phyloP scores from a whole-genome alignment of 2,888 invertebrate genomes.

The Caenorhabditis sp. region DNA sequence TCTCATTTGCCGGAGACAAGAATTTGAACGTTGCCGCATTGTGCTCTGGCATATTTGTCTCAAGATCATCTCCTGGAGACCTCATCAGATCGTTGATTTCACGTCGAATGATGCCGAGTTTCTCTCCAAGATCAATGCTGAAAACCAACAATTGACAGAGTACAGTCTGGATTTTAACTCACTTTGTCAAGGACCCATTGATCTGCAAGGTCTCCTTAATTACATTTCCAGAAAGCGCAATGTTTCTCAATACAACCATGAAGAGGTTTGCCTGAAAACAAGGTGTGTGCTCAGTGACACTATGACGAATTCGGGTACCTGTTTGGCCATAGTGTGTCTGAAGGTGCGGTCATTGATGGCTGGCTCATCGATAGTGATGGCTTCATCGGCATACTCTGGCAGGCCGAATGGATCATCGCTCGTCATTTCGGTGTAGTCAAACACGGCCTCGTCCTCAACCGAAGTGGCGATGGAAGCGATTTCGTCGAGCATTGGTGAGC shows the following conservation, averaged over 20 bases:
- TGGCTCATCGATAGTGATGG: constrained; percentile 68
- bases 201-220: constrained; percentile 36
- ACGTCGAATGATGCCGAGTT: constrained; percentile 38
- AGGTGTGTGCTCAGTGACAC: too few species aligned
- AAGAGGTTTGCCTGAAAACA: constrained; percentile 63
- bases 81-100: constrained; percentile 52
- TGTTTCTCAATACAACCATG: constrained; percentile 39
- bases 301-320: constrained; percentile 49
- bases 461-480: constrained; percentile 67
- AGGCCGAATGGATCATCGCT: constrained; percentile 68
- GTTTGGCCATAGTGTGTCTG: constrained; percentile 71
- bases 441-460: constrained; percentile 65
- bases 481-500: constrained; percentile 62
- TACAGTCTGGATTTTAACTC: constrained; percentile 7
- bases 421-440: constrained; percentile 61
- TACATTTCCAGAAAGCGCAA: constrained; percentile 50
- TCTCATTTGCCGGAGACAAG: constrained; percentile 35
- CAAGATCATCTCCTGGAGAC: background rate
- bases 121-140: constrained; percentile 24
- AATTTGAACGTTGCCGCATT: constrained; percentile 31
- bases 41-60: background rate
- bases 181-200: constrained; percentile 38
- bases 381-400: constrained; percentile 76
- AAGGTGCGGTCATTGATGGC: constrained; percentile 68
- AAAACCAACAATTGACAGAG: too few species aligned